These are phyloP conservation scores for Blastomussa wellsi DNA, from an alignment of 92 coral and sea anemone genomes.

Conservation along the genomic window DNA sequence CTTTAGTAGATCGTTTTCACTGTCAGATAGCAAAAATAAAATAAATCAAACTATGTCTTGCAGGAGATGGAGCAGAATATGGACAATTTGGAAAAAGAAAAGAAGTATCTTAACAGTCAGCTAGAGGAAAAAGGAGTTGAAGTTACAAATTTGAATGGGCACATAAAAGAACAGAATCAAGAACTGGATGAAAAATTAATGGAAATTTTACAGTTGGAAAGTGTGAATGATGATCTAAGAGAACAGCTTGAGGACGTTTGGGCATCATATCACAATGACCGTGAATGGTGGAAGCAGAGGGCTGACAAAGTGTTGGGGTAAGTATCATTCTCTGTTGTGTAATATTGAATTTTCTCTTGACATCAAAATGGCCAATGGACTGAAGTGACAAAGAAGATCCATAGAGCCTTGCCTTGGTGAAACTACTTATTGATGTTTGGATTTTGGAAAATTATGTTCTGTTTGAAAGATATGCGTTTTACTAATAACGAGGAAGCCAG, in stretches of 20 bases:
- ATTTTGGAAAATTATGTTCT: too few species aligned
- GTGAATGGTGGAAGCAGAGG: conserved; percentile 78
- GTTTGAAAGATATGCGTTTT: not conserved
- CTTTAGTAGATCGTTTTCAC: too few species aligned
- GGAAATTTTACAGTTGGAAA: conserved; percentile 59
- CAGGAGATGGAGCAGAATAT: conserved; percentile 64
- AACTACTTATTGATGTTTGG: too few species aligned
- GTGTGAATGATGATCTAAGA: conserved; percentile 49
- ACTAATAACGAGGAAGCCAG: not conserved
- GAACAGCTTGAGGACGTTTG: conserved; percentile 61
- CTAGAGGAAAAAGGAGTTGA: conserved; percentile 73
- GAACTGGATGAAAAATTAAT: conserved; percentile 73
- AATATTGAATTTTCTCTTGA: too few species aligned
- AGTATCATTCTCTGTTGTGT: not conserved
- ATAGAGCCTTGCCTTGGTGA: too few species aligned
- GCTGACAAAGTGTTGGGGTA: conserved; percentile 63
- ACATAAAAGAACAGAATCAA: conserved; percentile 63
- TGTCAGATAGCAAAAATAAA: too few species aligned
- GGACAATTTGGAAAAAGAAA: conserved; percentile 55
- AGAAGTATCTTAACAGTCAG: conserved; percentile 55
- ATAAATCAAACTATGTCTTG: too few species aligned
- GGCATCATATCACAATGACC: conserved; percentile 69
- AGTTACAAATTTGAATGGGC: conserved; percentile 53
- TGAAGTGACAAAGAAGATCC: too few species aligned
- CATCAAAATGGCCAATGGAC: too few species aligned